A percentile compares a stretch with the other conserved stretches of the same genome.
Evolutionary conservation across 2,888 invertebrate genomes (phyloP).

Genomic region (Drosophila mercatorum): DNA sequence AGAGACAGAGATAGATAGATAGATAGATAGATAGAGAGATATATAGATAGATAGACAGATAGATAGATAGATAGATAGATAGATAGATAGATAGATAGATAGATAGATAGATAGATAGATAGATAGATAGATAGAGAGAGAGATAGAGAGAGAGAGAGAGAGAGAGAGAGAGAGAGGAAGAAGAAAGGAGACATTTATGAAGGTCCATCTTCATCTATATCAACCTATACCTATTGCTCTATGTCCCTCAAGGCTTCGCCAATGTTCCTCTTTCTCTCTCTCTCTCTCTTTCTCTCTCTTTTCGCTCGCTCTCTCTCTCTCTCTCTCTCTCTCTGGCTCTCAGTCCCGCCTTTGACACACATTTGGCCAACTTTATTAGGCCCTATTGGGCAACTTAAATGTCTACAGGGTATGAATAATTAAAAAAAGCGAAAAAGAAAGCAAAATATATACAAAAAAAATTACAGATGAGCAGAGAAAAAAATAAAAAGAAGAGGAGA

Average conservation of each 20-base stretch:
- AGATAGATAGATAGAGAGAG: too few species aligned
- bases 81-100: too few species aligned
- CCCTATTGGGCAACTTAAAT: conserved; percentile 8
- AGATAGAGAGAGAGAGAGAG: too few species aligned
- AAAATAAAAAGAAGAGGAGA: background rate
- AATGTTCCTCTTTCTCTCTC: background rate
- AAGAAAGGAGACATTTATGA: too few species aligned
- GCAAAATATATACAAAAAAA: background rate
- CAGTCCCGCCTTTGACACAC: background rate
- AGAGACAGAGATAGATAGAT: too few species aligned
- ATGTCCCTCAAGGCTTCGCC: background rate
- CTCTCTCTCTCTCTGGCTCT: background rate
- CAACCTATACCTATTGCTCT: background rate
- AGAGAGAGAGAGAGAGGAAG: too few species aligned
- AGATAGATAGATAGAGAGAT: too few species aligned
- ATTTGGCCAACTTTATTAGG: background rate
- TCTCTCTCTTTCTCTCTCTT: too few species aligned
- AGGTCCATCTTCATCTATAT: background rate
- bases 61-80: too few species aligned
- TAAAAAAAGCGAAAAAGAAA: conserved; percentile 1
- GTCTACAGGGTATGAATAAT: conserved; percentile 9
- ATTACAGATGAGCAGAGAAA: conserved; percentile 9
- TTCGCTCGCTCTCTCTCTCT: background rate
- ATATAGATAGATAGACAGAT: too few species aligned
- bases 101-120: too few species aligned